Evolutionary conservation across 1,140 invertebrate species (phyloP), one percentile per base, ranked within the genome.

Genomic region (Geopemphigus sp.): DNA sequence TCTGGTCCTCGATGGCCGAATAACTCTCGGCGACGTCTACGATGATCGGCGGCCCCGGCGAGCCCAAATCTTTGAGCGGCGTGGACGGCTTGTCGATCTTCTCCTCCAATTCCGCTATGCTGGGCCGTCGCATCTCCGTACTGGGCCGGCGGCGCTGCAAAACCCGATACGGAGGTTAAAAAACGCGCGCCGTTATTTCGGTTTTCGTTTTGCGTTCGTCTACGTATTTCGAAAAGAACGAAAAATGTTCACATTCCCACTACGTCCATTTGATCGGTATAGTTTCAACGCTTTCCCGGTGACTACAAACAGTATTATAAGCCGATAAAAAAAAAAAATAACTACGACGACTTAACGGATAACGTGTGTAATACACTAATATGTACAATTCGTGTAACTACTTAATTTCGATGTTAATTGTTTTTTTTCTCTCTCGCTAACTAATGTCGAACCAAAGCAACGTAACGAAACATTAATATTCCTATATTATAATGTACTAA

Each of bases 11-110:
- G 86, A 95, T 92, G 64, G 93, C 94, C 26, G 93, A 92, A 86
- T 96, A 95, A 83, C 91, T 96, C 85, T 96, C 94, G 86, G 94
- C 91, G 10, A 95, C 91, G 85, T 96, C 94, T 73, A 96, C 91
- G 85, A 97, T 96, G 73, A 89, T 88, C 39, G 95, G 94, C 81
- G 94, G 91, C 81, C 94, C 94, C 82, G 89, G 89, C 83, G 90
- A 87, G 80, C 94, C 94, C 70, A 90, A 86, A 84, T 92, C 88
- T 85, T 90, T 90, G 53, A 97, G 86, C 39, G 95, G 94, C 80
- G 94, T 93, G n/a, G 94, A 95, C 68, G 94, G 92, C 85, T 95
- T 93, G 85, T 96, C 94, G 84, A 96, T 94, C 82, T 90, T 88
- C 85, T 95, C 94, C 86, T 95, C 94, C 82, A 95, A 87, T 85